Evolutionary conservation across 2,888 invertebrate species (phyloP).

Genomic region (Habrosyne pyritoides): DNA sequence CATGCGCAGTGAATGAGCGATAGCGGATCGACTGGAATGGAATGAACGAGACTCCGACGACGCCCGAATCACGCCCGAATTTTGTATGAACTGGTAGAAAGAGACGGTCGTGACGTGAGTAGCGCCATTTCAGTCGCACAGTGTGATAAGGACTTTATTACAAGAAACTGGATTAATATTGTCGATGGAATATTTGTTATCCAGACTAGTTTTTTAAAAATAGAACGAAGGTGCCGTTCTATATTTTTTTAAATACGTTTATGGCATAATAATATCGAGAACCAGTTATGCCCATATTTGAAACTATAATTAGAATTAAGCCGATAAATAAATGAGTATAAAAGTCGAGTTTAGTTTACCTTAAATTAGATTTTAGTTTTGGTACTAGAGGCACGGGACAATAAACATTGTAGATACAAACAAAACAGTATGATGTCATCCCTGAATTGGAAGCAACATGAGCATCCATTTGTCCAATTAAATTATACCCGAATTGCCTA

Average conservation of each 20-base stretch:
- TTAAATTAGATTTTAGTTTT: no score
- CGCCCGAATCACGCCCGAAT: constrained; percentile 30
- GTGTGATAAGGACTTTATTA: constrained; percentile 25
- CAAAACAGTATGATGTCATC: not conserved
- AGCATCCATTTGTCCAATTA: not conserved
- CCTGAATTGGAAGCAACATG: not conserved
- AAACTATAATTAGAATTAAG: no score
- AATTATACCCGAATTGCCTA: not conserved
- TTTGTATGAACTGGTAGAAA: constrained; percentile 19
- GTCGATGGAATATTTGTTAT: not conserved
- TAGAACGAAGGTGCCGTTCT: no score
- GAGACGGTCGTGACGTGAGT: constrained; percentile 30
- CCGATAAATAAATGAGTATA: no score
- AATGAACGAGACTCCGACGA: constrained; percentile 33
- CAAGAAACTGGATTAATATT: constrained; percentile 1
- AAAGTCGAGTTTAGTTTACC: no score
- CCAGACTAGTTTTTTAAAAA: not conserved
- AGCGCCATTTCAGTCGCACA: constrained; percentile 24
- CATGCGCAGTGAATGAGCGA: constrained; percentile 55
- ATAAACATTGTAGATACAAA: no score
- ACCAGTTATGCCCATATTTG: no score
- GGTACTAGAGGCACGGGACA: no score
- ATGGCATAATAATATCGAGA: no score
- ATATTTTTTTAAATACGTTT: no score
- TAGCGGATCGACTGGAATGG: constrained; percentile 28